Conservation (phyloP, 1,140 invertebrate species). For the Triops longicaudatus region DNA sequence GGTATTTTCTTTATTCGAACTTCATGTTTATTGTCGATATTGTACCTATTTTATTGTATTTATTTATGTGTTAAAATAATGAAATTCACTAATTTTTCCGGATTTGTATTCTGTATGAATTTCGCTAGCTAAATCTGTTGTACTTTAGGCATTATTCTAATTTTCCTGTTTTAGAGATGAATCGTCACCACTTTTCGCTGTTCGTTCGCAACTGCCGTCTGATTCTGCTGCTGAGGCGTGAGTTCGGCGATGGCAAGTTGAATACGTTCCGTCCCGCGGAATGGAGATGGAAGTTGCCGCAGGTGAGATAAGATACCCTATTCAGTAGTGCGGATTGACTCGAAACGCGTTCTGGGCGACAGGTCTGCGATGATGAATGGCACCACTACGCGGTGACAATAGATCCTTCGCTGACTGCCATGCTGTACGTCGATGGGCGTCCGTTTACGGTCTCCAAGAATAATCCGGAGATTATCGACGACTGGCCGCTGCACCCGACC, state of each 20-base stretch:
- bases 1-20: slow-evolving; percentile 32
- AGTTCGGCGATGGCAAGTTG: slow-evolving; percentile 80
- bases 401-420: slow-evolving; percentile 66
- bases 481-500: slow-evolving; percentile 97
- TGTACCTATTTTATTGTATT: too few relatives aligned
- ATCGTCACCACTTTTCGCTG: slow-evolving; percentile 93
- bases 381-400: slow-evolving; percentile 89
- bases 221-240: slow-evolving; percentile 81
- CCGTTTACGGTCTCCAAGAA: slow-evolving; percentile 66
- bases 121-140: too few relatives aligned
- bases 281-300: slow-evolving; percentile 88
- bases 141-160: too few relatives aligned
- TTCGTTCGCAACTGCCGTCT: slow-evolving; percentile 94
- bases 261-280: slow-evolving; percentile 96
- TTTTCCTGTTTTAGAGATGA: slow-evolving; percentile 79
- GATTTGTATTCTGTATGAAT: too few relatives aligned
- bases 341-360: not conserved
- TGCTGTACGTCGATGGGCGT: slow-evolving; percentile 82
- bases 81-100: too few relatives aligned
- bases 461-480: slow-evolving; percentile 95
- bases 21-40: too few relatives aligned
- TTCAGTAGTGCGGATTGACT: not conserved
- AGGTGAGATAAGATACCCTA: slow-evolving; percentile 42
- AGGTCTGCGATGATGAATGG: slow-evolving; percentile 96
- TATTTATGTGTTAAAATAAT: too few relatives aligned